A percentile compares a stretch with the other conserved stretches of the same genome.
Evolutionary conservation across 2,888 invertebrate species (phyloP).

Genomic region (Tricholauxania praeusta): DNA sequence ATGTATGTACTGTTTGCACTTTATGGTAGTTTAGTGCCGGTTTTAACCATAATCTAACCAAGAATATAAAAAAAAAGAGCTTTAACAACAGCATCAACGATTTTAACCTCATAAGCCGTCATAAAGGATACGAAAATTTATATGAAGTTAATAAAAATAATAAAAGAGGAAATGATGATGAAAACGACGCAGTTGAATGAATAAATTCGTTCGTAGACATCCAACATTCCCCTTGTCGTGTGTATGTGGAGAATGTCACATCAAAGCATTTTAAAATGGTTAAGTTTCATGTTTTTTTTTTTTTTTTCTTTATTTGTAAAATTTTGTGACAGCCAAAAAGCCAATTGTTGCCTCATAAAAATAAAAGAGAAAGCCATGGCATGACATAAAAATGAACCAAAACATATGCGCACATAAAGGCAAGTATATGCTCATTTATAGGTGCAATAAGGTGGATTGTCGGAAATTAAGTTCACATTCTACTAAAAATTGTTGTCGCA

Average conservation of each 20-base stretch:
- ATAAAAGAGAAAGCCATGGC: conserved; percentile 34
- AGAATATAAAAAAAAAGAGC: too few species aligned
- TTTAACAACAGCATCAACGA: not conserved
- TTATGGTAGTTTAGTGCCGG: too few species aligned
- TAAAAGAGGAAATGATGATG: too few species aligned
- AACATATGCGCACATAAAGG: conserved; percentile 20
- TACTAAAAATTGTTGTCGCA: not conserved
- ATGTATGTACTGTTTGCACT: too few species aligned
- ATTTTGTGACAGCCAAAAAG: conserved; percentile 36
- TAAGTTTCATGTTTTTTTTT: conserved; percentile 5
- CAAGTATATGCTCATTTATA: conserved; percentile 27
- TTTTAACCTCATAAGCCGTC: too few species aligned
- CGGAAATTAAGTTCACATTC: not conserved
- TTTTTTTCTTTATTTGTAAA: conserved; percentile 7
- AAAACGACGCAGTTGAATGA: conserved; percentile 20
- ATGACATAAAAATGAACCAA: conserved; percentile 24
- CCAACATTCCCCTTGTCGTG: not conserved
- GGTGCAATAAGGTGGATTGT: not conserved
- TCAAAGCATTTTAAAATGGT: conserved; percentile 23
- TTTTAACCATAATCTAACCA: too few species aligned
- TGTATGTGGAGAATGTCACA: conserved; percentile 23
- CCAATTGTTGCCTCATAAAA: conserved; percentile 37
- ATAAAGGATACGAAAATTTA: conserved; percentile 28
- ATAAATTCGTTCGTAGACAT: not conserved
- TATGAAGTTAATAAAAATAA: conserved; percentile 37